phyloP scores from a whole-genome alignment of 2,797 vertebrate genomes.

The Gastrophryne carolinensis region DNA sequence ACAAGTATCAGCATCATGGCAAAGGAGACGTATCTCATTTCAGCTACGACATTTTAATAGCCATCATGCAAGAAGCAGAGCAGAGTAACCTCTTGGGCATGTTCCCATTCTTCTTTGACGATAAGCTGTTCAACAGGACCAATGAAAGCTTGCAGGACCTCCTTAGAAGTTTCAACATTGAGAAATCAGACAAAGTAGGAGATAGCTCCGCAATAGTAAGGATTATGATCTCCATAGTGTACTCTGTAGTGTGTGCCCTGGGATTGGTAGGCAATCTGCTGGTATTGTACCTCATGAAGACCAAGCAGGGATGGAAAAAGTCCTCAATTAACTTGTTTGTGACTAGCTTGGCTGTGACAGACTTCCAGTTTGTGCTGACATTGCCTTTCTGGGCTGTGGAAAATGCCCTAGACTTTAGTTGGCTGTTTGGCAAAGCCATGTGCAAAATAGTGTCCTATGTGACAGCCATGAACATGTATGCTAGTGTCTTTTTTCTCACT shows the following conservation, averaged over 20 bases:
- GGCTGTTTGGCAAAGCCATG: slow-evolving; percentile 92
- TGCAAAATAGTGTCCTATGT: slow-evolving; percentile 91
- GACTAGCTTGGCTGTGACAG: slow-evolving; percentile 87
- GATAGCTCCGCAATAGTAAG: slow-evolving; percentile 75
- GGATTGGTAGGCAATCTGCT: slow-evolving; percentile 89
- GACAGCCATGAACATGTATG: slow-evolving; percentile 95
- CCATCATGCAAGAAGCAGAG: slow-evolving; percentile 64
- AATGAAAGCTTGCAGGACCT: slow-evolving; percentile 63
- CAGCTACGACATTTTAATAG: slow-evolving; percentile 48
- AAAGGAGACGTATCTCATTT: slow-evolving; percentile 58
- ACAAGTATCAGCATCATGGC: slow-evolving; percentile 51
- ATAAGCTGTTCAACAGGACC: slow-evolving; percentile 62
- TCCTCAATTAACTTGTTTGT: slow-evolving; percentile 93
- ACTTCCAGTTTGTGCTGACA: slow-evolving; percentile 93
- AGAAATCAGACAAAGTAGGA: slow-evolving; percentile 63
- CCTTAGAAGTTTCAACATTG: slow-evolving; percentile 60
- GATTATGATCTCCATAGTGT: slow-evolving; percentile 83
- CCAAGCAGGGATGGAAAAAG: slow-evolving; percentile 87
- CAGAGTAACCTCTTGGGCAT: slow-evolving; percentile 53
- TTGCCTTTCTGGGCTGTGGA: slow-evolving; percentile 96
- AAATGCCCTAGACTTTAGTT: slow-evolving; percentile 89
- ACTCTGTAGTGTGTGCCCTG: slow-evolving; percentile 88
- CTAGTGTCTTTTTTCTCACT: slow-evolving; percentile 94
- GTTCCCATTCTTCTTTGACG: slow-evolving; percentile 59
- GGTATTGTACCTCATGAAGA: slow-evolving; percentile 90